Base-by-base conservation (phyloP, 2,888 invertebrate species). In the Uropetala carovei region DNA sequence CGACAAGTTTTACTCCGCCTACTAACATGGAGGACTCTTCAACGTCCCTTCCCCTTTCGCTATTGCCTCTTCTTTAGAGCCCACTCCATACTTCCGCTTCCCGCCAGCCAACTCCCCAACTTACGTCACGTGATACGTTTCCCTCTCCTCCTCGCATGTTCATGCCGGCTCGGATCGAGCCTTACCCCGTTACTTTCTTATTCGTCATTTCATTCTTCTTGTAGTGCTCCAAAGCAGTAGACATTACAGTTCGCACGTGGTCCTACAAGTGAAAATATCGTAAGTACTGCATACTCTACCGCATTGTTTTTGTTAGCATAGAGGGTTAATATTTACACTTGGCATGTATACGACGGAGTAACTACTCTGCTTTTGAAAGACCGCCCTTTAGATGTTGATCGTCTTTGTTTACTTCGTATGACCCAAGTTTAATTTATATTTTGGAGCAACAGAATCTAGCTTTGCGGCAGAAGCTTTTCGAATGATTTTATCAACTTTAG, bases 141-240 rank as follows among this genome's bases (percentile, higher is more conserved):
- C 68, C 89, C 64, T 43, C 43, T 60, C 86, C 82, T 13, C 82
- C 86, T 22, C 22, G 30, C 89, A 18, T 58, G 57, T n/a, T 43
- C 89, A 89, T 60, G 64, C 89, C 89, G 89, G 89, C 64, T 68
- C 75, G 89, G 89, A 43, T 68, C 75, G 86, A 16, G 18, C n/a
- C 68, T 89, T 68, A 18, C 30, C 64, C 10, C 18, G 43, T 43
- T 0, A 10, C 18, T n/a, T 3, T 10, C 60, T 75, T 10, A 9
- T 10, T 43, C n/a, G 43, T 56, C 43, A 16, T 83, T 68, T 89
- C 89, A 89, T 89, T 89, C 89, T n/a, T 4, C 43, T 4, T 60
- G 18, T 11, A 22, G 43, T 64, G 64, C 13, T 43, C 89, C 14
- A 7, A 43, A 30, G 43, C 16, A 43, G 9, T 16, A 64, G 89